Evolutionary conservation across 2,888 invertebrate genomes (phyloP).

Genomic region (Mellilla xanthometata): DNA sequence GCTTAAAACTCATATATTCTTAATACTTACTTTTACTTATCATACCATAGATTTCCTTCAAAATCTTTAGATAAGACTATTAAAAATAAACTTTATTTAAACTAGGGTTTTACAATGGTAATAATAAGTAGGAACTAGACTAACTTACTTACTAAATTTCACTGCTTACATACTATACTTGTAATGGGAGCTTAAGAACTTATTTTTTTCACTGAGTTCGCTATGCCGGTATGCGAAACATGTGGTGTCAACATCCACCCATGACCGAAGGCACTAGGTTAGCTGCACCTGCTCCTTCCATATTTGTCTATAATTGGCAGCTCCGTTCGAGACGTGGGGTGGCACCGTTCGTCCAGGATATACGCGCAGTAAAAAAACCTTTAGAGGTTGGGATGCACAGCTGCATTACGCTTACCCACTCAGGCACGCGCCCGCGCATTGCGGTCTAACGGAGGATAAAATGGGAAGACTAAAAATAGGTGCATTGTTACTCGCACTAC

Average conservation of each 20-base stretch:
- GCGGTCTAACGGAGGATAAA: constrained; percentile 1
- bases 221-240: neutral
- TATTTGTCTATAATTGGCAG: constrained; percentile 17
- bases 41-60: too few relatives aligned
- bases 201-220: too few relatives aligned
- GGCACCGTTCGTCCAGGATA: constrained; percentile 30
- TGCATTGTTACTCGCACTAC: neutral
- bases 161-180: too few relatives aligned
- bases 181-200: too few relatives aligned
- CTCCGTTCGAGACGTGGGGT: constrained; percentile 1
- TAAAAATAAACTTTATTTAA: too few relatives aligned
- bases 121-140: too few relatives aligned
- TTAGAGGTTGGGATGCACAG: constrained; percentile 8
- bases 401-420: constrained; percentile 5
- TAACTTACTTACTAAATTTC: too few relatives aligned
- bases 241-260: constrained; percentile 2
- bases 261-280: neutral
- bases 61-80: too few relatives aligned
- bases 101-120: too few relatives aligned
- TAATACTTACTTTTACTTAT: too few relatives aligned
- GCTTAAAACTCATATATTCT: too few relatives aligned
- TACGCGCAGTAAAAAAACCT: constrained; percentile 18
- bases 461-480: constrained; percentile 7
- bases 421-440: constrained; percentile 12
- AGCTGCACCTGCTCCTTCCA: constrained; percentile 14